Conservation (phyloP, 2,797 vertebrate genomes). For the Rhyacichthys aspro region DNA sequence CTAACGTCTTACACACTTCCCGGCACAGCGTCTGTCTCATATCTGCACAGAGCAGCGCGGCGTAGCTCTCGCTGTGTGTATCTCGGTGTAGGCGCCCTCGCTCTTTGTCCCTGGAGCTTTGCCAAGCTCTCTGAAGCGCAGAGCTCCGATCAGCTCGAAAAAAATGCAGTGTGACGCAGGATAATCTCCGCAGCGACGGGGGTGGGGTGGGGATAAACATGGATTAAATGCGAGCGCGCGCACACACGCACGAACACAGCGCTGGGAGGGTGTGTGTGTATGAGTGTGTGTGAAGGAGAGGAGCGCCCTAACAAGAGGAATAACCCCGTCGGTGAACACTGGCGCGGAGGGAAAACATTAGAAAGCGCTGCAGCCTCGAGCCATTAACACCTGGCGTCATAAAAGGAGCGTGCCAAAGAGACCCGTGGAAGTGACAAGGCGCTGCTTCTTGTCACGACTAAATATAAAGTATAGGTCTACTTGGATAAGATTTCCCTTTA, state of each 20-base stretch:
- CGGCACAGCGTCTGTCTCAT: background rate
- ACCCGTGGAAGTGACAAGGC: background rate
- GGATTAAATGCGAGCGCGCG: conserved; percentile 67
- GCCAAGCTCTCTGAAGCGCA: conserved; percentile 80
- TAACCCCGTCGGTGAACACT: conserved; percentile 44
- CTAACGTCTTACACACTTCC: background rate
- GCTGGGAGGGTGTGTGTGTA: conserved; percentile 8
- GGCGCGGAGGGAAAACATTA: conserved; percentile 43
- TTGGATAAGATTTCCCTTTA: background rate
- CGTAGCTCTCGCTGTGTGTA: conserved; percentile 22
- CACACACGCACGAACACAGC: conserved; percentile 11
- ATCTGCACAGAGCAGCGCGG: conserved; percentile 3
- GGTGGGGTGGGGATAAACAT: conserved; percentile 76
- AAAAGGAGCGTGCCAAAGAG: conserved; percentile 5
- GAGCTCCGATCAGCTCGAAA: conserved; percentile 70
- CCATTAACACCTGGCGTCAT: conserved; percentile 30
- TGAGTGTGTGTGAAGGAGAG: background rate
- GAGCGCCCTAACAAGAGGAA: conserved; percentile 29
- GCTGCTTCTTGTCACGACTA: background rate
- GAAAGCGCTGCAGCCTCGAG: conserved; percentile 9
- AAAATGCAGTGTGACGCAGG: conserved; percentile 76
- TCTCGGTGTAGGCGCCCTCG: conserved; percentile 70
- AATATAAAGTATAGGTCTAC: background rate
- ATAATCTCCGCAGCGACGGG: conserved; percentile 79
- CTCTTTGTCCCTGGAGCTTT: conserved; percentile 80